Evolutionary conservation across 2,113 vertebrate species (phyloP), one percentile per base, ranked within the genome.

Genomic region (Hiodon tergisus): DNA sequence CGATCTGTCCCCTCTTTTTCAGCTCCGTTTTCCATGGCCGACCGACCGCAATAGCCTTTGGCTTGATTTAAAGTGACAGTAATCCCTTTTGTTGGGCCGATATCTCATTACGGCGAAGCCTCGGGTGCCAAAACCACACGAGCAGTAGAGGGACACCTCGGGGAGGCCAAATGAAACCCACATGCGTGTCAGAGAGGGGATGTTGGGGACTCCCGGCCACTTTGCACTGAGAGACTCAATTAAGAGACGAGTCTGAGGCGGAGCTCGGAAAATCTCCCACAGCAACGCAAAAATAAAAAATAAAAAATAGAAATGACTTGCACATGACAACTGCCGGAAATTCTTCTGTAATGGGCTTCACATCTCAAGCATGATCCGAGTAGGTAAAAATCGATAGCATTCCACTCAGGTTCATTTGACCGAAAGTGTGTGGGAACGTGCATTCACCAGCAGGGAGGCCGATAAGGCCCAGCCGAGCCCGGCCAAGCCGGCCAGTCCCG

Each of bases 41-140:
- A 73, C 77, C 77, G 52, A 78, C 77, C 81, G 52, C 81, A 80
- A 81, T 72, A 75, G 75, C 13, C 75, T 78, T 75, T 46, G 69
- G 75, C 71, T 76, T 78, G 75, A 83, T 81, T 80, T 77, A 78
- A 83, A 85, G 66, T 17, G 80, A 85, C 81, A 81, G 81, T 85
- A 85, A 85, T 85, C 81, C 77, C 80, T 80, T 83, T 80, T 77
- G 73, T 75, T 78, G 60, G 67, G 77, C 76, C 77, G 79, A 80
- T 83, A 80, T 80, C 78, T 83, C 78, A 79, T 85, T 83, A 84
- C 71, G 72, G 67, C 62, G 67, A 81, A 77, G 75, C 73, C 58
- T 70, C 51, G 16, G 51, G 71, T 80, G 78, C 77, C 81, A 85
- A 78, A 83, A 69, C 73, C 67, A 66, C 54, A 17, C 61, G n/a